Conservation (phyloP, 2,797 vertebrate species). For the Valencia hispanica region DNA sequence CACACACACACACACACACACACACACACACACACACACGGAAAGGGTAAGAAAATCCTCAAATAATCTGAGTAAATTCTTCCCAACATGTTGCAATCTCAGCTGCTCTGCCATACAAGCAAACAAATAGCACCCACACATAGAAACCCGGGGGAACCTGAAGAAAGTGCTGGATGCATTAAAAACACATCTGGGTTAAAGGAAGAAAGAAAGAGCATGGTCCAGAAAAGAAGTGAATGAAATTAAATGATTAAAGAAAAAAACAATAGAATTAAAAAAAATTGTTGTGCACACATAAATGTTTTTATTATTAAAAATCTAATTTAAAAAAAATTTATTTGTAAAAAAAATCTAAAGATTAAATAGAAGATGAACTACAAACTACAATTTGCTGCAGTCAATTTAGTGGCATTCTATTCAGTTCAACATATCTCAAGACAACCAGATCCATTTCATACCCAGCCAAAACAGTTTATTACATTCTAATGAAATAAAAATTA, state of each 20-base stretch:
- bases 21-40: slow-evolving; percentile 18
- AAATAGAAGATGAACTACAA: background rate
- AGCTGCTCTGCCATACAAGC: slow-evolving; percentile 41
- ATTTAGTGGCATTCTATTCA: background rate
- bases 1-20: background rate
- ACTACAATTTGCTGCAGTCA: background rate
- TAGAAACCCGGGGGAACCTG: background rate
- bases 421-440: background rate
- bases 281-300: background rate
- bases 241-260: background rate
- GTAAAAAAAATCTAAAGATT: background rate
- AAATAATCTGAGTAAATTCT: slow-evolving; percentile 58
- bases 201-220: slow-evolving; percentile 1
- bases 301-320: background rate
- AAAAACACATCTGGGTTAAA: slow-evolving; percentile 35
- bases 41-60: slow-evolving; percentile 41
- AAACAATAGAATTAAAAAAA: background rate
- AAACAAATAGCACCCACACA: slow-evolving; percentile 2
- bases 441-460: background rate
- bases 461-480: background rate
- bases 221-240: slow-evolving; percentile 3
- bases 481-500: background rate
- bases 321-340: background rate
- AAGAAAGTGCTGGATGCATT: slow-evolving; percentile 35
- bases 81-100: slow-evolving; percentile 41